A percentile compares a stretch with the other conserved stretches of the same genome.
phyloP scores from a whole-genome alignment of 30 jellyfish, hydroid and myxozoan species.

The Rhopilema esculentum region DNA sequence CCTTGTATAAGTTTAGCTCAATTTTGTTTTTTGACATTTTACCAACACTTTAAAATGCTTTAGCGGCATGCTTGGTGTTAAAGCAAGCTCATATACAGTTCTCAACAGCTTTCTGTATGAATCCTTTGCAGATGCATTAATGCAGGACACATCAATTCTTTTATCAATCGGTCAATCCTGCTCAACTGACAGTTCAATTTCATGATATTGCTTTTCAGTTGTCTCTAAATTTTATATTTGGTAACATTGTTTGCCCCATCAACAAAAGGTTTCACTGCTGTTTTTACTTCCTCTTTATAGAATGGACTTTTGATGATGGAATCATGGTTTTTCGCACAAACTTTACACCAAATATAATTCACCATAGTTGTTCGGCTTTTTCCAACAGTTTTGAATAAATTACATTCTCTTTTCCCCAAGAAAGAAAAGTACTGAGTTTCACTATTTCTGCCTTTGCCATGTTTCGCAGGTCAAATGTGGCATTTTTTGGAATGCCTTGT shows the following conservation, averaged over 20 bases:
- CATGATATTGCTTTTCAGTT: constrained; percentile 29
- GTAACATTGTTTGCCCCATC: constrained; percentile 31
- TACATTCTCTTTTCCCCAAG: constrained; percentile 21
- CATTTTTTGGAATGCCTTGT: constrained; percentile 1
- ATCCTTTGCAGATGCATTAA: constrained; percentile 37
- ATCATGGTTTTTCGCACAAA: constrained; percentile 12
- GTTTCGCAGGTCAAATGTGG: constrained; percentile 19
- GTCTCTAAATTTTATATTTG: constrained; percentile 19
- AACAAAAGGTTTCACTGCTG: constrained; percentile 11
- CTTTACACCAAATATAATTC: constrained; percentile 16
- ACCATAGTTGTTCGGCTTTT: constrained; percentile 5
- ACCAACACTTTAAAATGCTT: constrained; percentile 51
- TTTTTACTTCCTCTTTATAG: constrained; percentile 24
- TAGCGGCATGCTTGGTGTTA: constrained; percentile 57
- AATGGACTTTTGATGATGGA: constrained; percentile 7
- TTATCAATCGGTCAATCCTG: constrained; percentile 15
- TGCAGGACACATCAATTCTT: constrained; percentile 18
- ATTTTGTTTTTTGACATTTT: constrained; percentile 39
- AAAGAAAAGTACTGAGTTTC: constrained; percentile 20
- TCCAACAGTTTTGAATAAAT: not conserved
- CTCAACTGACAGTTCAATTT: constrained; percentile 21
- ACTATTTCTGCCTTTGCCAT: constrained; percentile 24
- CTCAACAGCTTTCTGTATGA: constrained; percentile 48
- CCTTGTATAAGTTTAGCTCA: constrained; percentile 46
- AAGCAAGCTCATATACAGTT: constrained; percentile 59